Evolutionary conservation across 2,888 invertebrate genomes (phyloP), one percentile per base, ranked within the genome.

Genomic region (Drosophila colorata): DNA sequence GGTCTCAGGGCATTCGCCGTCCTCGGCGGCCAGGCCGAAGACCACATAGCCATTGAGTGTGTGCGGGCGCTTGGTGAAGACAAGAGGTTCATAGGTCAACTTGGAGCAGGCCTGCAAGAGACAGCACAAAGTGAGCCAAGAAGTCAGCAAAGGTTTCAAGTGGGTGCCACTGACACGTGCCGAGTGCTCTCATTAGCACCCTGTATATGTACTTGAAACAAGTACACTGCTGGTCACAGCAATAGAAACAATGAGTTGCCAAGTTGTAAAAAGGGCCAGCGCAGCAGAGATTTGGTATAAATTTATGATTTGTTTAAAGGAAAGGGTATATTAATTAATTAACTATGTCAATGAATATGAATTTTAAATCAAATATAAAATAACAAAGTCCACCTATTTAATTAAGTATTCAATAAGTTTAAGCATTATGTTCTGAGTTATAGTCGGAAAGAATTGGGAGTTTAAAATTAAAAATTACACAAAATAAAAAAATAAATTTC

Each of bases 11-110:
- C 91, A 91, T 16, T 84, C 85, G 14, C 79, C 80, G 28, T 87
- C 84, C 14, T 78, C 87, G 2, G 75, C 74, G 14, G 87, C 87
- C 59, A 81, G 83, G 6, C 92, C 92, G 76, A 92, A 92, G 7
- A 86, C 75, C 14, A 92, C 79, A 18, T 87, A 77, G 1, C 92
- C 92, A 48, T 90, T 89, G 6, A 92, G 71, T 1, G 90, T 89
- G 61, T 92, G 92, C 1, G 92, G 92, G 9, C 92, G 91, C 68
- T 90, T 91, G 66, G 92, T 90, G 57, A 92, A 92, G 31, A 92
- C 91, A 46, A 92, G 79, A 0, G 92, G 92, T 33, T 89, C 90
- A 68, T 92, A 92, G 28, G 91, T 91, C 18, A 92, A 74, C 70
- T 91, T 90, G 13, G 91, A 69, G 63, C 92, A 91, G 25, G 92